Evolutionary conservation across 1,140 invertebrate species (phyloP), one percentile per base, ranked within the genome.

Genomic region (Heliconius nattereri): DNA sequence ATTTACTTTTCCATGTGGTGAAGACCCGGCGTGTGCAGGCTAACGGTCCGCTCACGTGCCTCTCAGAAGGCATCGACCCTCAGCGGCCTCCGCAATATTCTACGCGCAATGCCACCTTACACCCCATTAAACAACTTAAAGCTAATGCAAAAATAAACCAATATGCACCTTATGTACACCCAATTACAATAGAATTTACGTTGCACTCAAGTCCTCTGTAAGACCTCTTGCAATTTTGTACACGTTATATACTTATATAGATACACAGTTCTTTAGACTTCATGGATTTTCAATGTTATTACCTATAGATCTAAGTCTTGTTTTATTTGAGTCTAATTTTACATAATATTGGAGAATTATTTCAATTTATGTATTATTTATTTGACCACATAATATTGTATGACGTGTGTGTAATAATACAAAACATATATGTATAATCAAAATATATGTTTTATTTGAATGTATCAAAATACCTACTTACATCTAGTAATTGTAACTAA

Each of bases 1-100:
- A 88, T 93, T 93, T 93, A 92, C 86, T 86, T 92, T 92, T 91
- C 87, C 87, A 87, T 91, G 89, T 91, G 87, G 88, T 87, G 86
- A 85, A 89, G 86, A 84, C 87, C 78, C 84, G 83, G 85, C 81
- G 89, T 90, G 86, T 89, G 88, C 86, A 90, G 83, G 85, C 79
- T 92, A 92, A 92, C 91, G 91, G 91, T 91, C 80, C 83, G 78
- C 84, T 94, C 91, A 94, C 92, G 92, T 94, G 92, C 91, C 92
- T 90, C 89, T 84, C 82, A 81, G 86, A 86, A 92, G 92, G 87
- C 92, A 94, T 90, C 92, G 92, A 94, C 91, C 92, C 91, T 91
- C 85, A 76, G 77, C 91, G 91, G 92, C 91, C 91, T 91, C 92
- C 86, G 90, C 92, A 90, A 89, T 93, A 90, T 92, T 91, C 90